These are phyloP conservation scores for Tribolium castaneum DNA, from an alignment of 1,140 invertebrate species.

Conservation along the genomic window DNA sequence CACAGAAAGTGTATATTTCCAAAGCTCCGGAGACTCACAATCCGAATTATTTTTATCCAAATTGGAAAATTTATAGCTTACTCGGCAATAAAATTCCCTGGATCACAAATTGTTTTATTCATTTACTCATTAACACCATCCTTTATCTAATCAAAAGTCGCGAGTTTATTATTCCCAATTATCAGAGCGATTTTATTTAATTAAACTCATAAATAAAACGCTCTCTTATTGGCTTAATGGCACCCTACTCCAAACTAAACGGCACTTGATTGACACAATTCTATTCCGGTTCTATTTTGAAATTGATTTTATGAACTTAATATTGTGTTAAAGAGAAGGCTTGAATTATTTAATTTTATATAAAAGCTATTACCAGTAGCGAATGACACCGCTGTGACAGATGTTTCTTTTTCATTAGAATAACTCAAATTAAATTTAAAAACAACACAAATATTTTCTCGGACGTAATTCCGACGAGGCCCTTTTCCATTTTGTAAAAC, in stretches of 20 bases:
- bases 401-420: background rate
- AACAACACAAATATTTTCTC: background rate
- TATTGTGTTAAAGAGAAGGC: background rate
- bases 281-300: background rate
- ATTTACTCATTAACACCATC: background rate
- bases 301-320: background rate
- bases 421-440: background rate
- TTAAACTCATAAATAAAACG: background rate
- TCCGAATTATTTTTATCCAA: background rate
- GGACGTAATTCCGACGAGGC: background rate
- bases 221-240: background rate
- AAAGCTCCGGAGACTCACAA: background rate
- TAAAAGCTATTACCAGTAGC: background rate
- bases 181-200: background rate
- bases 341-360: background rate
- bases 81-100: background rate
- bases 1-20: slow-evolving; percentile 5
- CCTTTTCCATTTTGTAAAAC: background rate
- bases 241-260: background rate
- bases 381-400: background rate
- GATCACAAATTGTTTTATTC: background rate
- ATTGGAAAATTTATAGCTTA: background rate
- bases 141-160: background rate
- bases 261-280: background rate
- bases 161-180: background rate